Evolutionary conservation across 2,113 vertebrate species (phyloP), one percentile per base, ranked within the genome.

Genomic region (Pandion haliaetus): DNA sequence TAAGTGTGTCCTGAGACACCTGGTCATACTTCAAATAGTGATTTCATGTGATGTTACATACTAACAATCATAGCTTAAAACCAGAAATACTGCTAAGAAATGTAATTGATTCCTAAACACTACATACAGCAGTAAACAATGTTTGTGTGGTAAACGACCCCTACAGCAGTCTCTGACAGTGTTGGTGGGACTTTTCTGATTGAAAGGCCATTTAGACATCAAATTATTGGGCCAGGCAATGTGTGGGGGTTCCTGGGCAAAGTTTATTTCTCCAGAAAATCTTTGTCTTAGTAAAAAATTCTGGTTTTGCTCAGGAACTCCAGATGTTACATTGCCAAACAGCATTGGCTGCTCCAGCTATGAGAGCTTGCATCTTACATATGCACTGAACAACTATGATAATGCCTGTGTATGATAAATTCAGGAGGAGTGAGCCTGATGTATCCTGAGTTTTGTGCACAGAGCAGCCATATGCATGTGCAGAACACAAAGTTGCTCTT

Each of bases 401-500:
- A 40, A n/a, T 2, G 7, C 49, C 28, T 19, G 15, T 1, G 31
- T 24, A 28, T 31, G 44, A 34, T 16, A 8, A 70, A 26, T 6
- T 17, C 1, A 32, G 29, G n/a, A 25, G 6, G 7, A 16, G 13
- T 34, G 52, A 77, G 23, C 13, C 40, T 65, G 44, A 6, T 24
- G 14, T 12, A 8, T n/a, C 34, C 47, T 23, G 59, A 52, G 15
- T 44, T 83, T 32, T 90, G 63, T 15, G 26, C 24, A 9, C n/a
- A 20, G 1, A 36, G n/a, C 18, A 31, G 0, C 14, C n/a, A 3
- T 18, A 14, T 14, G 8, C 21, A 34, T 0, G 0, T 32, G 38
- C 58, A 72, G 67, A 23, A 34, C 15, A 61, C 29, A 72, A 14
- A 50, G 11, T 36, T 0, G 0, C 15, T 13, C 38, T 79, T 54